A percentile compares a stretch with the other conserved stretches of the same genome.
Evolutionary conservation across 2,888 invertebrate genomes (phyloP).

Genomic region (Lumbricus terrestris): DNA sequence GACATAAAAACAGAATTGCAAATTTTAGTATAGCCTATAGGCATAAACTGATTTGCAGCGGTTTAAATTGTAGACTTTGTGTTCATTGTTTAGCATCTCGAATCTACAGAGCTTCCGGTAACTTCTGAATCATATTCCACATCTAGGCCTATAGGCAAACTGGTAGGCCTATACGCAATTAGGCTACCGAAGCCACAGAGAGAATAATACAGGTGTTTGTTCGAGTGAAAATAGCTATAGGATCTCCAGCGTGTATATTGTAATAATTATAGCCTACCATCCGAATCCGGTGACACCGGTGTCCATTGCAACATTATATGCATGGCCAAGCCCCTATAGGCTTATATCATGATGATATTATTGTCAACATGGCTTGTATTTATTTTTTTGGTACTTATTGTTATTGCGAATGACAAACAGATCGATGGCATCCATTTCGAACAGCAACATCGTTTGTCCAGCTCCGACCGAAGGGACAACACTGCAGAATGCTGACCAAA

Average conservation of each 20-base stretch:
- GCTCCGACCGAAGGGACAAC: no score
- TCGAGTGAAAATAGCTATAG: neutral
- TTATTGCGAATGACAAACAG: neutral
- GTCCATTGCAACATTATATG: neutral
- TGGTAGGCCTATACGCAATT: neutral
- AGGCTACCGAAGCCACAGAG: neutral
- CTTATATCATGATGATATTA: neutral
- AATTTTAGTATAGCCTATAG: no score
- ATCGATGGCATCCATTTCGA: neutral
- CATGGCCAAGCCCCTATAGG: no score
- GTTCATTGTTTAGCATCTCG: neutral
- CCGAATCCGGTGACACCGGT: no score
- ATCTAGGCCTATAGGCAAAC: no score
- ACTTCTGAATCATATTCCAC: neutral
- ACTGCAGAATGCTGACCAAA: neutral
- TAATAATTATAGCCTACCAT: no score
- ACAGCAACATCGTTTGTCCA: neutral
- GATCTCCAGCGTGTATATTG: neutral
- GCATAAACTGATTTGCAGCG: neutral
- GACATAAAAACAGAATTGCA: no score
- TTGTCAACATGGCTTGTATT: neutral
- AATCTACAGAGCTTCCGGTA: neutral
- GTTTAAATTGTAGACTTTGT: neutral
- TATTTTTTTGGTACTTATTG: neutral
- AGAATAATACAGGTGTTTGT: neutral